Conservation (phyloP, 2,797 vertebrate species). For the Lepus oiostolus region DNA sequence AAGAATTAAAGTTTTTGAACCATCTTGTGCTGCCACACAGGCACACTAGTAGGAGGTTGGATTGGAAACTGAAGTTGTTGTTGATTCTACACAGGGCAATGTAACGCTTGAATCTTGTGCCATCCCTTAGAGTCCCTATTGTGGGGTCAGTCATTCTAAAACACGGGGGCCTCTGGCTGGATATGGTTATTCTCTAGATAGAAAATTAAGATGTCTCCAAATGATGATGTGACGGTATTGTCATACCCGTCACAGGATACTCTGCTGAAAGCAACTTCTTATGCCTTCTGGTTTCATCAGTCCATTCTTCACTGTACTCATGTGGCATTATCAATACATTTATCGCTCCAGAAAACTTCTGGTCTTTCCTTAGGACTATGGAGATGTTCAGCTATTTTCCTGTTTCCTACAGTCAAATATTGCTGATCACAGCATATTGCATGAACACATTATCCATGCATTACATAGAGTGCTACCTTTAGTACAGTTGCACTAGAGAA, state of each 20-base stretch:
- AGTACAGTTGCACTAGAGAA: slow-evolving; percentile 88
- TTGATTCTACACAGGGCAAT: background rate
- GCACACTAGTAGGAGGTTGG: no score
- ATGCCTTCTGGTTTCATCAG: slow-evolving; percentile 93
- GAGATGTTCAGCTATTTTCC: slow-evolving; percentile 92
- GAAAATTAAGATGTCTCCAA: background rate
- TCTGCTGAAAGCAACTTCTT: slow-evolving; percentile 93
- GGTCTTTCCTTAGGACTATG: slow-evolving; percentile 91
- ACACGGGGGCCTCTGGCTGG: background rate
- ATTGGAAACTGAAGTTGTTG: no score
- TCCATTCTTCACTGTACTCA: slow-evolving; percentile 91
- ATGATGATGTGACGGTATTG: background rate
- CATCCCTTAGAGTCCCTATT: background rate
- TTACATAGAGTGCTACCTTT: slow-evolving; percentile 86
- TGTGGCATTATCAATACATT: slow-evolving; percentile 90
- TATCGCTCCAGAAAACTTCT: slow-evolving; percentile 91
- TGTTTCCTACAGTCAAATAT: slow-evolving; percentile 89
- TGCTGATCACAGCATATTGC: slow-evolving; percentile 90
- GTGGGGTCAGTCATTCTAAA: background rate
- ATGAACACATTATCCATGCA: slow-evolving; percentile 90
- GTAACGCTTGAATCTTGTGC: background rate
- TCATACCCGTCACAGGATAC: slow-evolving; percentile 78
- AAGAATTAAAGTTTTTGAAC: no score
- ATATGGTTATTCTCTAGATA: background rate
- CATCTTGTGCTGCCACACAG: no score